phyloP scores from a whole-genome alignment of 2,888 invertebrate species.

The Isotomurus palustris region DNA sequence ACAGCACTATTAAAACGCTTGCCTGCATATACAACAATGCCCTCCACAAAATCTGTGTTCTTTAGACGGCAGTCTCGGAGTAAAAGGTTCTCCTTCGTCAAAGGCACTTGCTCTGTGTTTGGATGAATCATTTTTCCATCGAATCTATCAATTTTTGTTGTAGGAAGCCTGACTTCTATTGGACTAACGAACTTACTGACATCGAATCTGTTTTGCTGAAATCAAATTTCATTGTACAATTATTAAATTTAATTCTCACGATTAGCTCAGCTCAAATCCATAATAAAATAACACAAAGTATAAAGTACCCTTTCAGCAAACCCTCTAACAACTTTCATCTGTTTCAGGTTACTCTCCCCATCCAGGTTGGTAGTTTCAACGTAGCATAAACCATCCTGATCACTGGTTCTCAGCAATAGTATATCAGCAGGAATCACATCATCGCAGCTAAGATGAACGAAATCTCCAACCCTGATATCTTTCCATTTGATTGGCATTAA shows the following conservation, averaged over 20 bases:
- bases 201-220: conserved; percentile 19
- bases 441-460: conserved; percentile 92
- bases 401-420: conserved; percentile 79
- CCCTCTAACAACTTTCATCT: conserved; percentile 76
- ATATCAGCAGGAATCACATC: conserved; percentile 96
- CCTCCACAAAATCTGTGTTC: conserved; percentile 95
- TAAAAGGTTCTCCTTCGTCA: conserved; percentile 83
- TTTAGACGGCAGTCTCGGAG: conserved; percentile 89
- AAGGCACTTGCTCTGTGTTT: conserved; percentile 69
- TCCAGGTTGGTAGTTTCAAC: conserved; percentile 95
- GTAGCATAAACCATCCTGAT: conserved; percentile 82
- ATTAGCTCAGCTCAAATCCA: background rate
- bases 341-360: conserved; percentile 93
- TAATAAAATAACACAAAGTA: background rate
- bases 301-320: conserved; percentile 63
- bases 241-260: background rate
- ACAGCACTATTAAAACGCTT: background rate
- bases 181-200: conserved; percentile 63
- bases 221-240: background rate
- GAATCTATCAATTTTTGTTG: conserved; percentile 92
- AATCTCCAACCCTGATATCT: conserved; percentile 85
- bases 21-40: conserved; percentile 91
- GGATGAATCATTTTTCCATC: conserved; percentile 82
- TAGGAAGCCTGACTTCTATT: conserved; percentile 89
- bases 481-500: conserved; percentile 85